phyloP scores from a whole-genome alignment of 2,888 invertebrate species.

The Actias luna region DNA sequence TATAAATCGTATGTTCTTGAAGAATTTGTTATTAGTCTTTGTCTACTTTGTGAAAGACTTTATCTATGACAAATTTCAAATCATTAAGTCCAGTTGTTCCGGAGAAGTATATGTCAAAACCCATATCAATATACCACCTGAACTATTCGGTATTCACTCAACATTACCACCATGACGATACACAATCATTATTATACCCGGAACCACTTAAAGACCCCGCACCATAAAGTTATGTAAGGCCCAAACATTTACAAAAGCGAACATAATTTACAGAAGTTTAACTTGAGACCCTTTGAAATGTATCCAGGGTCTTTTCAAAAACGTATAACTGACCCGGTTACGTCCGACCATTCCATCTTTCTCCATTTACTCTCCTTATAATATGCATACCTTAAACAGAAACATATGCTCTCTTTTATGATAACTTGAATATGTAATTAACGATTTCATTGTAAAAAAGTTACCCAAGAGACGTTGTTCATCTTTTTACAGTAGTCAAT shows the following conservation, averaged over 20 bases:
- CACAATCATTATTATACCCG: background rate
- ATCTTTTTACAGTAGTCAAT: too few relatives aligned
- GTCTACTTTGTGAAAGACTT: too few relatives aligned
- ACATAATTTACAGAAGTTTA: constrained; percentile 2
- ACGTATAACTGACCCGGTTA: background rate
- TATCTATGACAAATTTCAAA: too few relatives aligned
- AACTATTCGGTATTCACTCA: too few relatives aligned
- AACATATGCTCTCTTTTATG: background rate
- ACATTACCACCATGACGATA: background rate
- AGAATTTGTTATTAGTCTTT: too few relatives aligned
- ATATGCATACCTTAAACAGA: background rate
- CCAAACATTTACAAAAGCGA: background rate
- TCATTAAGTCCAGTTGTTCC: too few relatives aligned
- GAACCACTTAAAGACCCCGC: background rate
- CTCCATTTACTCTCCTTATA: background rate
- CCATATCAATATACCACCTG: too few relatives aligned
- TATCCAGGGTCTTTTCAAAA: background rate
- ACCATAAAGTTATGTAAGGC: background rate
- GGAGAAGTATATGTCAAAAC: too few relatives aligned
- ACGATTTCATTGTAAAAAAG: too few relatives aligned
- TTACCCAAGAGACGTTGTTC: too few relatives aligned
- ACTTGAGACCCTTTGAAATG: background rate
- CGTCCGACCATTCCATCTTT: background rate
- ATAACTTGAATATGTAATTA: too few relatives aligned
- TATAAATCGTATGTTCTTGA: too few relatives aligned